Conservation (phyloP, 2,888 invertebrate genomes). For the Tetragonula carbonaria region DNA sequence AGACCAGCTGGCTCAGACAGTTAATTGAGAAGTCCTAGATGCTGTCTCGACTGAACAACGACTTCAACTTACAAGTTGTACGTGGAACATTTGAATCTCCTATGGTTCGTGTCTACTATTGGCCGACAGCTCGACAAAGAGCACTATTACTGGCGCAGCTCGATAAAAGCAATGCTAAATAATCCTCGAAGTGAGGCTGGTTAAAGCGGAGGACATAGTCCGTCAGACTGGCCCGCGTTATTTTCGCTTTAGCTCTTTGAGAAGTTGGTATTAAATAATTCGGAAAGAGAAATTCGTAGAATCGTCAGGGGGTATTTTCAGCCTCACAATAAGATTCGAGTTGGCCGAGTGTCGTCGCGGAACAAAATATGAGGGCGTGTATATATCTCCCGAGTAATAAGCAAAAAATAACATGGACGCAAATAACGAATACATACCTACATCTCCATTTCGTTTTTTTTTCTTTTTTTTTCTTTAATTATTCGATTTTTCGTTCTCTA, state of each 20-base stretch:
- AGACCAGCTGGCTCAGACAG: conserved; percentile 37
- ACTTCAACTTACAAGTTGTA: conserved; percentile 53
- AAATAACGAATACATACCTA: neutral
- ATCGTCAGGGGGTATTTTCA: neutral
- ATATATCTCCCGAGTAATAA: neutral
- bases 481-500: no score
- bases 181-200: conserved; percentile 36
- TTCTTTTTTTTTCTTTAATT: neutral
- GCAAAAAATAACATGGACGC: no score
- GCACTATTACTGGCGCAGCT: conserved; percentile 48
- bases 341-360: neutral
- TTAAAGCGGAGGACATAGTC: neutral
- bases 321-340: neutral
- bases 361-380: neutral
- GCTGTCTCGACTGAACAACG: conserved; percentile 39
- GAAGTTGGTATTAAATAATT: conserved; percentile 42
- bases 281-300: neutral
- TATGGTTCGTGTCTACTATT: conserved; percentile 27
- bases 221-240: conserved; percentile 10
- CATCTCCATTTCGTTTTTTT: neutral
- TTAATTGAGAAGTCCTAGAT: conserved; percentile 68
- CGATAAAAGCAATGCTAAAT: conserved; percentile 63
- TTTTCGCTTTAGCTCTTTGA: conserved; percentile 22
- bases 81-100: conserved; percentile 15
- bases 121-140: conserved; percentile 1